Percentiles rank a stretch among this genome's conserved stretches.
phyloP scores from a whole-genome alignment of 2,888 invertebrate species.

The Clanis bilineata region DNA sequence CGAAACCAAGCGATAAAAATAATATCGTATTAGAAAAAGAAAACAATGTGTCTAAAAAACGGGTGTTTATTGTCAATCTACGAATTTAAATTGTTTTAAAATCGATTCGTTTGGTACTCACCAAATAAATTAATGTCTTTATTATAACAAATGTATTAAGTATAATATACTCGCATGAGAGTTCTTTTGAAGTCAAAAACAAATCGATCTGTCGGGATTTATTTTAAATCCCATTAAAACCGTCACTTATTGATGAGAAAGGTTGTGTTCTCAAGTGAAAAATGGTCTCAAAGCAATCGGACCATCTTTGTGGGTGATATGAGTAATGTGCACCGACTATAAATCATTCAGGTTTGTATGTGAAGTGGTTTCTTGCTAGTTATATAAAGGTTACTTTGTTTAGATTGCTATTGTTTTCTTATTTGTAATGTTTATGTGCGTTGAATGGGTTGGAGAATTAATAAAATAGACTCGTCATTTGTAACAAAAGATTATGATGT shows the following conservation, averaged over 20 bases:
- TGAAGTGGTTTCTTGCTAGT: conserved; percentile 1
- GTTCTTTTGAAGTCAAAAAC: conserved; percentile 1
- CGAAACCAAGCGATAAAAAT: neutral
- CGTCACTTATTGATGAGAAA: conserved; percentile 41
- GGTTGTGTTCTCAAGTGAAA: conserved; percentile 44
- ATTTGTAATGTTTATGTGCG: neutral
- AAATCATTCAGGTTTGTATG: conserved; percentile 1
- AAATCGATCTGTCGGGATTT: conserved; percentile 26
- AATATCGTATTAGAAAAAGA: neutral
- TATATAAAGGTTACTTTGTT: neutral
- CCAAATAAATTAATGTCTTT: neutral
- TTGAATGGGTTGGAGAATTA: neutral
- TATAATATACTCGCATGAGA: neutral
- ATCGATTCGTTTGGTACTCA: neutral
- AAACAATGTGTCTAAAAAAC: neutral
- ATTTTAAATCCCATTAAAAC: conserved; percentile 48
- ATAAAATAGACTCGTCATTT: neutral
- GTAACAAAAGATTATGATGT: neutral
- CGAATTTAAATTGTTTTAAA: neutral
- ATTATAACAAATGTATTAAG: neutral
- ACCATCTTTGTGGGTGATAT: conserved; percentile 4
- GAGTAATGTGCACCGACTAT: conserved; percentile 2
- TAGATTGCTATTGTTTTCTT: neutral
- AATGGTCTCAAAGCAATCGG: conserved; percentile 17
- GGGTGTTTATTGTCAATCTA: neutral